Base-by-base conservation (phyloP, 2,888 invertebrate species). In the Homarus gammarus region DNA sequence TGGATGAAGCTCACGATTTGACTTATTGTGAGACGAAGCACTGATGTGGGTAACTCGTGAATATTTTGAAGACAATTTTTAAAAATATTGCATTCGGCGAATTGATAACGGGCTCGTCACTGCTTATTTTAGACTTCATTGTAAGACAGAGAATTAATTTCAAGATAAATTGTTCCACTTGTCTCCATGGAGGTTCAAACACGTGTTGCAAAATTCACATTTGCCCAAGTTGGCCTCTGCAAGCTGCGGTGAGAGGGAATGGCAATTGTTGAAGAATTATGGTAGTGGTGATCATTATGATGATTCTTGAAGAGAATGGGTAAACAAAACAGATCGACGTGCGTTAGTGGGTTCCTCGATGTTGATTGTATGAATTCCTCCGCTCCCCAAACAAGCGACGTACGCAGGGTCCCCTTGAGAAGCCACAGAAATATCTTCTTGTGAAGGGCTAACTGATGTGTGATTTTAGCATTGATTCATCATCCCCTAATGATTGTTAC, bases 291-390 rank as follows among this genome's bases (percentile, higher is more conserved):
- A 38, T 79, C 61, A 83, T 36, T 72, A 70, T 72, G 68, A 82
- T 68, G 70, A 82, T 64, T 64, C 38, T 78, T 38, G n/a, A n/a
- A n/a, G 78, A 85, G 78, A 33, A 51, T 68, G 88, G 77, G 70
- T 51, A 84, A 88, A 82, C 81, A 73, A 78, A 82, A 88, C 61
- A 88, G 75, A 68, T 78, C 78, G 84, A 84, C 51, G 84, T 88
- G 88, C 78, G 83, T 88, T 88, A 88, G 88, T 88, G 88, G 88
- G 88, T 88, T 88, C 84, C 88, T 88, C 64, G 88, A 88, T 88
- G 88, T 88, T 88, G 88, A 88, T 70, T 84, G 88, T 88, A 88
- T 83, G 83, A 87, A 84, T 83, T 84, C 83, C 84, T 79, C 88
- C 64, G 75, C 70, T 84, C 88, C 82, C 88, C 31, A 75, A 56